Evolutionary conservation across 2,797 vertebrate genomes (phyloP), one percentile per base, ranked within the genome.

Genomic region (Typhlichthys eigenmanni): DNA sequence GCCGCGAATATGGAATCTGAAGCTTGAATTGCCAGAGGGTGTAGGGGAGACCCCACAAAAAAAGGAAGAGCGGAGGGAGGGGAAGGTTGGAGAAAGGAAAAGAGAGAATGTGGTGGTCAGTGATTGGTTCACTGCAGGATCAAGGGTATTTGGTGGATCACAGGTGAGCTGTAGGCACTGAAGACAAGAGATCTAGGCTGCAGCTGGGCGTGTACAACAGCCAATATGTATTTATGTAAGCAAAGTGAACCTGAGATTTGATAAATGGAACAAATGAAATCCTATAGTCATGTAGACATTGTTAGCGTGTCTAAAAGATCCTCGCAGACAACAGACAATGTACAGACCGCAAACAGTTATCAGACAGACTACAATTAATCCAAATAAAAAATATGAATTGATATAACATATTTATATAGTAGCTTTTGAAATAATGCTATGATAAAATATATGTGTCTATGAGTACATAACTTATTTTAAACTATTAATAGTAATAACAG

Each of bases 181-280:
- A 48, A 68, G 66, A 71, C 32, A 4, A 57, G 58, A 78, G 59
- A 71, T 70, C 60, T 69, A 52, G 64, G 60, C 75, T 83, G 60
- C 54, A 48, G 59, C 57, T 80, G 68, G 66, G 66, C 59, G 68
- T 69, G 78, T 73, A 55, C 70, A 68, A 45, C 71, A 64, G 72
- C 62, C 71, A 67, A 64, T 63, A 72, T 63, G 66, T 78, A 81
- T 86, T 87, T 83, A 81, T 86, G 86, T 82, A 86, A 90, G 85
- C 78, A 81, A 69, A 80, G 76, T 72, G 72, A 91, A 91, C 81
- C 77, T 68, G 80, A 89, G 81, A 89, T 87, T 89, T 91, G 76
- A 75, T 78, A 79, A 86, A 87, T 83, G 87, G 90, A 90, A 91
- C 87, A 92, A 91, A 92, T 86, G 87, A 90, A 91, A 93, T 86